Conservation (phyloP, 2,113 vertebrate species). For the Poecilia latipinna region DNA sequence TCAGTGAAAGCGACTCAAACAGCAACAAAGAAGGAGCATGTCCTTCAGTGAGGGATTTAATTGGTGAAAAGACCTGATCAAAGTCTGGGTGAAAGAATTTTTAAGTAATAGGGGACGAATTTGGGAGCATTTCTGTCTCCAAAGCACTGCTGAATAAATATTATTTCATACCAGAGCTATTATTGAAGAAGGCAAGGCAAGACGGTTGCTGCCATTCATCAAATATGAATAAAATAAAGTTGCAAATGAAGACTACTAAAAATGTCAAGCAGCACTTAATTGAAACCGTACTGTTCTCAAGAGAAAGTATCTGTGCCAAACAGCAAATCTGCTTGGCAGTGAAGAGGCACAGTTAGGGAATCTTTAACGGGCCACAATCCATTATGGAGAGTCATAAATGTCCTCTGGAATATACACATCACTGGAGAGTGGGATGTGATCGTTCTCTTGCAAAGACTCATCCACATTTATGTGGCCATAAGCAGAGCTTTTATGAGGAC, state of each 20-base stretch:
- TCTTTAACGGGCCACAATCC: constrained; percentile 71
- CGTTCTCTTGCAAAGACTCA: constrained; percentile 48
- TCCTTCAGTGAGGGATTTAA: constrained; percentile 21
- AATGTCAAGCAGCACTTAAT: constrained; percentile 63
- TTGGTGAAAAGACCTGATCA: constrained; percentile 26
- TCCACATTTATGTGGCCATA: constrained; percentile 64
- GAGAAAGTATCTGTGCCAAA: constrained; percentile 63
- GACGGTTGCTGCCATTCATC: constrained; percentile 37
- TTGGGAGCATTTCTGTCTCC: constrained; percentile 20
- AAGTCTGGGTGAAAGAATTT: constrained; percentile 32
- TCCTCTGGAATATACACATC: constrained; percentile 68
- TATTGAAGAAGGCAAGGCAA: constrained; percentile 32
- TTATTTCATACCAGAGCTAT: constrained; percentile 25
- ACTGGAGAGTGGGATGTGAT: constrained; percentile 58
- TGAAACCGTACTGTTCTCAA: constrained; percentile 68
- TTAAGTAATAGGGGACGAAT: constrained; percentile 17
- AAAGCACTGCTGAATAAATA: constrained; percentile 53
- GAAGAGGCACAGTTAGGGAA: constrained; percentile 67
- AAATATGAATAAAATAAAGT: constrained; percentile 58
- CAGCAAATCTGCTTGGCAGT: constrained; percentile 64
- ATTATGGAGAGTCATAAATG: constrained; percentile 74
- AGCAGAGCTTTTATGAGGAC: constrained; percentile 58
- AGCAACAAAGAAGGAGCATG: constrained; percentile 16
- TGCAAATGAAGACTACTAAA: constrained; percentile 53
- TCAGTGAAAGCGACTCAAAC: constrained; percentile 2